Percentiles rank a stretch among this genome's conserved stretches.
phyloP scores from a whole-genome alignment of 2,797 vertebrate species.

The Falco naumanni region DNA sequence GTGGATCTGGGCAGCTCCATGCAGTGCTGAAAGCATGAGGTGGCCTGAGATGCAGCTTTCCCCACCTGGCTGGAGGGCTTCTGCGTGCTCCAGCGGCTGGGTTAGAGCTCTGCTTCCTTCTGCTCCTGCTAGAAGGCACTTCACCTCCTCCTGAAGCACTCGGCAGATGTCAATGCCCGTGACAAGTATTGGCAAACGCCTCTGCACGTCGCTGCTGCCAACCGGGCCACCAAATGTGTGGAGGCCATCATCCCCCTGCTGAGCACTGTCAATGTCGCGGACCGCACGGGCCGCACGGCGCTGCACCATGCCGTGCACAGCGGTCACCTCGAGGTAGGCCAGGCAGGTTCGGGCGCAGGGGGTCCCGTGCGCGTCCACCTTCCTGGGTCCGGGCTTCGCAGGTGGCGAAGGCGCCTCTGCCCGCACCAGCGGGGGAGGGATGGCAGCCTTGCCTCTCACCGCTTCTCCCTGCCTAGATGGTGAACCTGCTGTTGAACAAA shows the following conservation, averaged over 20 bases:
- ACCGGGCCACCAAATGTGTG: conserved; percentile 90
- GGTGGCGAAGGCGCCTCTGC: background rate
- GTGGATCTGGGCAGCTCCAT: background rate
- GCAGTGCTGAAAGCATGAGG: accelerated
- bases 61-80: background rate
- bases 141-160: conserved; percentile 90
- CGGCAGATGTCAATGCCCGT: conserved; percentile 91
- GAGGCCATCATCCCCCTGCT: conserved; percentile 88
- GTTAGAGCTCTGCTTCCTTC: background rate
- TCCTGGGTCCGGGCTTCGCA: accelerated
- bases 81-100: accelerated
- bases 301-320: conserved; percentile 95
- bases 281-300: conserved; percentile 92
- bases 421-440: background rate
- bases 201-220: conserved; percentile 93
- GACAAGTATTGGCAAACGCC: conserved; percentile 97
- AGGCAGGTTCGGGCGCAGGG: background rate
- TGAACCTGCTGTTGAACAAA: conserved; percentile 93
- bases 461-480: conserved; percentile 79
- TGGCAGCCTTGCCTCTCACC: background rate
- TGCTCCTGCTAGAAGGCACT: conserved; percentile 85
- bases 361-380: background rate
- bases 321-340: conserved; percentile 88
- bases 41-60: background rate
- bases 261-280: conserved; percentile 91